Evolutionary conservation across 1,140 invertebrate species (phyloP).

Genomic region (Spodoptera frugiperda): DNA sequence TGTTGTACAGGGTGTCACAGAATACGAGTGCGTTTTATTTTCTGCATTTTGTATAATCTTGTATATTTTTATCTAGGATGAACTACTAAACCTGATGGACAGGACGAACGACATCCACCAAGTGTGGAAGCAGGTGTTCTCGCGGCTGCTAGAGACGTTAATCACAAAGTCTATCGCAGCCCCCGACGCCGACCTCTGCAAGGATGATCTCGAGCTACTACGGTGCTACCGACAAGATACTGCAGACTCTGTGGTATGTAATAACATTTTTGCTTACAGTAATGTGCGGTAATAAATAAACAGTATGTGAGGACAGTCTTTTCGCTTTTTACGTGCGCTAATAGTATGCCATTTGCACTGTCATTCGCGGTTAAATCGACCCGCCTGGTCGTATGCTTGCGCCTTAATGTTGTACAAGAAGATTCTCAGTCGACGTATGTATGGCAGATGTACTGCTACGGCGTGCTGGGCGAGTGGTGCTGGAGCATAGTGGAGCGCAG

Average conservation of each 20-base stretch:
- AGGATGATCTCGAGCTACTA: constrained; percentile 94
- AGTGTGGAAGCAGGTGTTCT: constrained; percentile 75
- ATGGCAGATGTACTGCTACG: constrained; percentile 92
- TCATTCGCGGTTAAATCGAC: no score
- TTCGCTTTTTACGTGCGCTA: no score
- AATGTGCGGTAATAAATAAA: no score
- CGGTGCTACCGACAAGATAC: constrained; percentile 97
- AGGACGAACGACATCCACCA: constrained; percentile 59
- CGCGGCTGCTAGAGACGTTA: constrained; percentile 71
- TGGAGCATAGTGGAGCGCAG: constrained; percentile 86
- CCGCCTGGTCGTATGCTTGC: no score
- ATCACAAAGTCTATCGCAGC: constrained; percentile 77
- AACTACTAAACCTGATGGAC: constrained; percentile 65
- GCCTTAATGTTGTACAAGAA: no score
- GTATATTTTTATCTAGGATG: constrained; percentile 63
- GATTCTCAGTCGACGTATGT: background rate
- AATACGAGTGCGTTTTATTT: no score
- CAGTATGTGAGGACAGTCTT: no score
- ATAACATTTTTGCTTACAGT: no score
- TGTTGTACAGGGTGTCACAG: no score
- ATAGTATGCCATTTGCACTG: no score
- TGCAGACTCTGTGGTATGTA: constrained; percentile 92
- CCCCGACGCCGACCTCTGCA: constrained; percentile 81
- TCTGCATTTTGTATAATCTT: no score
- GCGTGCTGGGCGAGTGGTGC: constrained; percentile 89